phyloP scores from a whole-genome alignment of 1,140 invertebrate genomes.

The Eciton burchellii region DNA sequence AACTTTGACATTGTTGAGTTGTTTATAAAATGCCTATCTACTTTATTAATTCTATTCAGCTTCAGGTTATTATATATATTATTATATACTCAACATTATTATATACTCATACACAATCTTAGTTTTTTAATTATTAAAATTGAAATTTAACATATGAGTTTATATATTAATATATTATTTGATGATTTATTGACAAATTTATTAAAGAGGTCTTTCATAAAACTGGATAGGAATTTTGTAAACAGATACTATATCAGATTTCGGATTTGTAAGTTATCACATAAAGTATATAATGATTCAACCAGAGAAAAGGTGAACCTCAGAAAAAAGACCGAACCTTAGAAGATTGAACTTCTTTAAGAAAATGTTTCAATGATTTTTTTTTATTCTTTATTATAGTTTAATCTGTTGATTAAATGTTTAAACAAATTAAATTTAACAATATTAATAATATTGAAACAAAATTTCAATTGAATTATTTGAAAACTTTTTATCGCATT shows the following conservation, averaged over 20 bases:
- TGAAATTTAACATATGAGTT: no score
- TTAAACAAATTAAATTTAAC: conserved; percentile 8
- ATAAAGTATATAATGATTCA: conserved; percentile 68
- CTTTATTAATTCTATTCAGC: background rate
- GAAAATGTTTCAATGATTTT: conserved; percentile 68
- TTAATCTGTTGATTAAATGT: background rate
- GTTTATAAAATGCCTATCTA: conserved; percentile 50
- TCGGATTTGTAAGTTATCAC: conserved; percentile 9
- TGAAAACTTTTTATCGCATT: background rate
- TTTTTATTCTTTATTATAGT: conserved; percentile 3
- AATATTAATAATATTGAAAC: background rate
- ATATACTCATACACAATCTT: no score
- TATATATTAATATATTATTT: no score
- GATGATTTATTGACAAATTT: no score
- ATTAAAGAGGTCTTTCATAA: background rate
- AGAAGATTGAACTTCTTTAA: conserved; percentile 35
- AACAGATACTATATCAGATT: background rate
- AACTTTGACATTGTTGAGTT: background rate
- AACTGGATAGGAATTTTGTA: conserved; percentile 39
- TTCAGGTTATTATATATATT: no score
- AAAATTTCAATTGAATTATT: background rate
- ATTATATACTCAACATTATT: no score
- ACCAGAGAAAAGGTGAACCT: no score
- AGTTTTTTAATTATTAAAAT: no score
- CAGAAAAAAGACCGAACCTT: conserved; percentile 30